phyloP scores from a whole-genome alignment of 2,797 vertebrate species.

The Pelochelys cantorii region DNA sequence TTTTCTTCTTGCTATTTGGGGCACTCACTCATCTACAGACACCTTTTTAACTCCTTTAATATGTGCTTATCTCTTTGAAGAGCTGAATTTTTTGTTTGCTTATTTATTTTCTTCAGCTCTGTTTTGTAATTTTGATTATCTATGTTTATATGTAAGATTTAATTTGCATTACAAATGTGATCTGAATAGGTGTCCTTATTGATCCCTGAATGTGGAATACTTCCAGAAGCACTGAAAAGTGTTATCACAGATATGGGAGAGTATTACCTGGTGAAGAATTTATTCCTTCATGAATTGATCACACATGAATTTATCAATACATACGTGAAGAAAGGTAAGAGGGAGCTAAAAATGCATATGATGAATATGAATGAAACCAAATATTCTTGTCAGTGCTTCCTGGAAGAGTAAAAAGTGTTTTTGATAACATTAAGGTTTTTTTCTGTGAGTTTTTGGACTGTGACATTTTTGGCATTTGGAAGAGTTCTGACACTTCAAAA shows the following conservation, averaged over 20 bases:
- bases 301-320: slow-evolving; percentile 82
- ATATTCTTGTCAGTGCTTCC: neutral
- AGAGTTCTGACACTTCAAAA: neutral
- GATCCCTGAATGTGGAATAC: slow-evolving; percentile 87
- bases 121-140: neutral
- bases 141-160: neutral
- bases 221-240: slow-evolving; percentile 82
- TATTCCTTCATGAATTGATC: slow-evolving; percentile 85
- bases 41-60: neutral
- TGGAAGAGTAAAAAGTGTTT: neutral
- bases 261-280: slow-evolving; percentile 87
- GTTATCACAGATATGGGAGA: slow-evolving; percentile 80
- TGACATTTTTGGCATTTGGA: neutral
- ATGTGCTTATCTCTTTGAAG: neutral
- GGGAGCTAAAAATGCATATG: neutral
- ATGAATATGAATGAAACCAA: neutral
- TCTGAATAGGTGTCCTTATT: slow-evolving; percentile 88
- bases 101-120: neutral
- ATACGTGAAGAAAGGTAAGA: slow-evolving; percentile 87
- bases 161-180: slow-evolving; percentile 17
- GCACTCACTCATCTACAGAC: neutral
- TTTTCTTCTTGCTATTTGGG: neutral
- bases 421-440: neutral
- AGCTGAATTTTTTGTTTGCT: neutral
- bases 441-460: neutral